Base-by-base conservation (phyloP, 2,113 vertebrate species). In the Chloropsis hardwickii region DNA sequence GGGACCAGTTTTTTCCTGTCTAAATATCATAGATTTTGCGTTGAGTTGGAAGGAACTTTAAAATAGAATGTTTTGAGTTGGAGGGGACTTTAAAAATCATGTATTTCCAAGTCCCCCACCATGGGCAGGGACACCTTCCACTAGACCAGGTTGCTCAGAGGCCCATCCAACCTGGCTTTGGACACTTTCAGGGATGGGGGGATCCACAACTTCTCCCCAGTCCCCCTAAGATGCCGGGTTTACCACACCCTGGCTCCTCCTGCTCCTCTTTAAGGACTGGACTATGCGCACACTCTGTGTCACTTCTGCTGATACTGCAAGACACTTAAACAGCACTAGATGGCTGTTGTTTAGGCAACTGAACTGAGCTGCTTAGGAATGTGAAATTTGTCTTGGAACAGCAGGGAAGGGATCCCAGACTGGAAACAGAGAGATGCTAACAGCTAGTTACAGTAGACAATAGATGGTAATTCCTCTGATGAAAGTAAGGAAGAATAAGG, bases 181-280 rank as follows among this genome's bases (percentile, higher is more conserved):
- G 24, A 31, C 20, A 23, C 13, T 54, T 60, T 10, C 31, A 45
- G 12, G 24, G n/a, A 21, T 29, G 21, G 20, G 13, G 24, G 3
- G 20, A 60, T 25, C 20, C 45, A 67, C 45, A 35, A 3, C 5
- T 53, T 45, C 45, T 47, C 24, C 22, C 50, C 28, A 57, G 8
- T 24, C 6, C 31, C 27, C 21, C n/a, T 35, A 5, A 67, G 45
- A 45, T 13, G 50, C 5, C 10, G 0, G 1, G 5, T 44, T 57
- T 44, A 77, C 3, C 2, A 2, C 28, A 81, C 14, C 4, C 48
- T 7, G 5, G 5, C n/a, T 67, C 33, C 40, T 54, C n/a, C 42
- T 73, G 48, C 17, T 39, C 11, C 12, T 70, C 23, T 3, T 22
- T 14, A 61, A 33, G 16, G 14, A 27, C 53, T 1, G 2, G 15